Evolutionary conservation across 37 sponge, comb jelly and placozoan genomes (phyloP).

Genomic region (Amphimedon queenslandica): DNA sequence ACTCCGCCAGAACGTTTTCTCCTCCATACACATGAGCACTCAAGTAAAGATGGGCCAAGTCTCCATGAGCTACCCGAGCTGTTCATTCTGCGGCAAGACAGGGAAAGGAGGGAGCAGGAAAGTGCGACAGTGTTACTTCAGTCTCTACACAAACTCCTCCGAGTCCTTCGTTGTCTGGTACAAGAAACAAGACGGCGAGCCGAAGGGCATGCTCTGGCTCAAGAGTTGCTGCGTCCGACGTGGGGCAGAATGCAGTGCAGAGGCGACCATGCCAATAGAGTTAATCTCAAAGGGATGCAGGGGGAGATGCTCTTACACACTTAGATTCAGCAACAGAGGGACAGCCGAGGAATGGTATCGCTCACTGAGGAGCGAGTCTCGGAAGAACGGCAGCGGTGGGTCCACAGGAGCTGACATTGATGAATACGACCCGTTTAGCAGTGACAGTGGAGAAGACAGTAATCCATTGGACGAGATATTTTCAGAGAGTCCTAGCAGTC

Average conservation of each 20-base stretch:
- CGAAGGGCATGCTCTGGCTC: slow-evolving; percentile 69
- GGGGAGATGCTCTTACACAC: slow-evolving; percentile 56
- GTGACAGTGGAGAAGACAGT: slow-evolving; percentile 1
- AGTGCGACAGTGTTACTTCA: slow-evolving; percentile 37
- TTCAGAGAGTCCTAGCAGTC: slow-evolving; percentile 8
- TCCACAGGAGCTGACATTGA: slow-evolving; percentile 12
- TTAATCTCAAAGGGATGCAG: slow-evolving; percentile 56
- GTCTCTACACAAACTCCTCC: slow-evolving; percentile 56
- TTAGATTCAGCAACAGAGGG: slow-evolving; percentile 19
- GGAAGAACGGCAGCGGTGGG: slow-evolving; percentile 18
- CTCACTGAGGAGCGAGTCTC: slow-evolving; percentile 41
- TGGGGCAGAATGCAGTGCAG: slow-evolving; percentile 9
- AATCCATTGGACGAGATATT: slow-evolving; percentile 37
- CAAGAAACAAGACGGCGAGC: slow-evolving; percentile 55
- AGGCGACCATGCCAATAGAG: slow-evolving; percentile 22
- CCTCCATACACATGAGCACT: slow-evolving; percentile 66
- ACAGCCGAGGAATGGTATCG: slow-evolving; percentile 56
- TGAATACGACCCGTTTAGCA: neutral
- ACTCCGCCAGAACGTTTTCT: slow-evolving; percentile 63
- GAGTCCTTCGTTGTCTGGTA: slow-evolving; percentile 71
- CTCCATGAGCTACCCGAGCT: slow-evolving; percentile 40
- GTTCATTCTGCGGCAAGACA: slow-evolving; percentile 41
- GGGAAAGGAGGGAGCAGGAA: slow-evolving; percentile 39
- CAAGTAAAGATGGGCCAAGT: slow-evolving; percentile 33
- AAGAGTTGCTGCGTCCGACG: slow-evolving; percentile 37